A percentile compares a stretch with the other conserved stretches of the same genome.
Conservation (phyloP, 2,113 vertebrate genomes). For the Natator depressus region DNA sequence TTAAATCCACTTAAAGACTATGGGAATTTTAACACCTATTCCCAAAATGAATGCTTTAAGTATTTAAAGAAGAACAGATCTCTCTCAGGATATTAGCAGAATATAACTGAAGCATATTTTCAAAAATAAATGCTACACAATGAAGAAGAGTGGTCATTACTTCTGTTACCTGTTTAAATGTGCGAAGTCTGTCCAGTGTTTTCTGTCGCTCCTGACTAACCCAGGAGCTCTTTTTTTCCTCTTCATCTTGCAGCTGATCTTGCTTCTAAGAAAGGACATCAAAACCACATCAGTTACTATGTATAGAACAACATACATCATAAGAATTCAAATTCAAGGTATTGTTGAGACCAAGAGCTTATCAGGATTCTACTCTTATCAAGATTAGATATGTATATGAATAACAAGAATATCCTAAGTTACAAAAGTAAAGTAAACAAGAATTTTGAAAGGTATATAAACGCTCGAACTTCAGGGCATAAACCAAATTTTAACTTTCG, state of each 20-base stretch:
- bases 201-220: conserved; percentile 94
- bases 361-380: background rate
- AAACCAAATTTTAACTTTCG: background rate
- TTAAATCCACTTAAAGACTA: background rate
- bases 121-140: background rate
- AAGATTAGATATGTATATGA: background rate
- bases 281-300: background rate
- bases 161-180: conserved; percentile 90
- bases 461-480: background rate
- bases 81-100: background rate
- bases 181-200: conserved; percentile 93
- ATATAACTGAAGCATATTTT: background rate
- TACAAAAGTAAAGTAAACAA: background rate
- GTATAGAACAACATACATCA: background rate
- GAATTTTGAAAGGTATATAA: background rate
- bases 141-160: background rate
- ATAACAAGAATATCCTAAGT: background rate
- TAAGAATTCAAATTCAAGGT: background rate
- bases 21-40: background rate
- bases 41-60: background rate
- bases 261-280: conserved; percentile 72
- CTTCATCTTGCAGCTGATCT: conserved; percentile 87
- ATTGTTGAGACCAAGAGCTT: background rate
- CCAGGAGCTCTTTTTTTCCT: conserved; percentile 85
- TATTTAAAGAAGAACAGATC: background rate